A percentile compares a stretch with the other conserved stretches of the same genome.
phyloP scores from a whole-genome alignment of 2,888 invertebrate genomes.

The Hirudinaria manillensis region DNA sequence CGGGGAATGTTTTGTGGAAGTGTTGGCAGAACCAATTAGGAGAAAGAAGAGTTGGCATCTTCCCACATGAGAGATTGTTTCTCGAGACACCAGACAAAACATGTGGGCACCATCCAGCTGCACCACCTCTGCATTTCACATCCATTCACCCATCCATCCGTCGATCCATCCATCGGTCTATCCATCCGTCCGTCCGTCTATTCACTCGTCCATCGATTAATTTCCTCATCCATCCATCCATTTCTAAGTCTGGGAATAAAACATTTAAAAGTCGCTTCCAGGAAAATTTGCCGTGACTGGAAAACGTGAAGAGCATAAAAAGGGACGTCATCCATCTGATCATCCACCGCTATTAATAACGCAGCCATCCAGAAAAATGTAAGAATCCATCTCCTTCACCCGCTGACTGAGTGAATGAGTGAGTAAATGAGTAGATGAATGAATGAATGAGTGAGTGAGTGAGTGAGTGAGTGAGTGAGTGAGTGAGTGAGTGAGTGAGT shows the following conservation, averaged over 20 bases:
- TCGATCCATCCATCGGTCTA: background rate
- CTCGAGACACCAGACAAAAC: background rate
- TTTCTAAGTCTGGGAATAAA: background rate
- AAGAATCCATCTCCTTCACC: no score
- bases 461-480: conserved; percentile 36
- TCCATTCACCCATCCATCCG: background rate
- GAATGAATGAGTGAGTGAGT: conserved; percentile 37
- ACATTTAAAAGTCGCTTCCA: background rate
- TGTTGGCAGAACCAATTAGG: background rate
- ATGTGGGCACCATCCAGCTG: background rate
- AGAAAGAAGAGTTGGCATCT: background rate
- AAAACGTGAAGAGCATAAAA: no score
- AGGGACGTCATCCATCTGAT: no score
- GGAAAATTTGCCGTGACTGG: no score
- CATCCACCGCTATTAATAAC: no score
- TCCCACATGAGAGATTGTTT: conserved; percentile 11
- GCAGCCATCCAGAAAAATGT: no score
- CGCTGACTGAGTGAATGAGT: conserved; percentile 32
- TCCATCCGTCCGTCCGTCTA: background rate
- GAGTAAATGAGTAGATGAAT: conserved; percentile 37
- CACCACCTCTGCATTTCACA: background rate
- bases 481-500: conserved; percentile 36
- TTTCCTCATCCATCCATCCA: background rate
- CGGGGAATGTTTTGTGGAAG: background rate
- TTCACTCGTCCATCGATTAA: conserved; percentile 1